These are phyloP conservation scores for Arenaria interpres DNA, from an alignment of 2,113 vertebrate species.

Conservation along the genomic window DNA sequence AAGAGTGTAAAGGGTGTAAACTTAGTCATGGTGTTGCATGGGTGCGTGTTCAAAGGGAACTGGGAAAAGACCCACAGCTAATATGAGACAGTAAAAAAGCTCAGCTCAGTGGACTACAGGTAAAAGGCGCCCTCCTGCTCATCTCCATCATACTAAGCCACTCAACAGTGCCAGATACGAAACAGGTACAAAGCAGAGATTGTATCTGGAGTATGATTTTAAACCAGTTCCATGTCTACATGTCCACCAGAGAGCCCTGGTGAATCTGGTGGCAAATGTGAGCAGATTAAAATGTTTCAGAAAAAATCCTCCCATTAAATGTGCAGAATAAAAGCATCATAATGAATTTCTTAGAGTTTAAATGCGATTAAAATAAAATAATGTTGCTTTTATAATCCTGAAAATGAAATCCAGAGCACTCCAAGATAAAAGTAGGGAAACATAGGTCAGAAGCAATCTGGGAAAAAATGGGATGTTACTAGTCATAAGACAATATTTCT, in stretches of 20 bases:
- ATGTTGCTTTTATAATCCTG: background rate
- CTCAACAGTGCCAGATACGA: background rate
- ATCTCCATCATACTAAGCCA: background rate
- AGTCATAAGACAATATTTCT: background rate
- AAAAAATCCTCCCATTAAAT: background rate
- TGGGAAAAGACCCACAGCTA: background rate
- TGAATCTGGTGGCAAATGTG: background rate
- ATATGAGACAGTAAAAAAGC: background rate
- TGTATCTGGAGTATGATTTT: background rate
- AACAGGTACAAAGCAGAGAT: background rate
- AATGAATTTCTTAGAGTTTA: background rate
- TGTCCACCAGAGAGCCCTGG: background rate
- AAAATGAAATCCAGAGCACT: background rate
- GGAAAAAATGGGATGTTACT: background rate
- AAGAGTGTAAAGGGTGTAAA: background rate
- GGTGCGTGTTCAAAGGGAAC: background rate
- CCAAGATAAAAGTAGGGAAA: background rate
- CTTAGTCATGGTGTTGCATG: rapidly evolving
- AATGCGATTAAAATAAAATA: background rate
- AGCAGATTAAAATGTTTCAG: background rate
- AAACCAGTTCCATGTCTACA: background rate
- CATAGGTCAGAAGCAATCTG: background rate
- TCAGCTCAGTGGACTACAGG: background rate
- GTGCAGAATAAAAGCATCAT: background rate
- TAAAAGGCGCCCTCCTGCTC: background rate